A percentile compares a stretch with the other conserved stretches of the same genome.
Conservation (phyloP, 2,113 vertebrate species). For the Oryzias woworae region DNA sequence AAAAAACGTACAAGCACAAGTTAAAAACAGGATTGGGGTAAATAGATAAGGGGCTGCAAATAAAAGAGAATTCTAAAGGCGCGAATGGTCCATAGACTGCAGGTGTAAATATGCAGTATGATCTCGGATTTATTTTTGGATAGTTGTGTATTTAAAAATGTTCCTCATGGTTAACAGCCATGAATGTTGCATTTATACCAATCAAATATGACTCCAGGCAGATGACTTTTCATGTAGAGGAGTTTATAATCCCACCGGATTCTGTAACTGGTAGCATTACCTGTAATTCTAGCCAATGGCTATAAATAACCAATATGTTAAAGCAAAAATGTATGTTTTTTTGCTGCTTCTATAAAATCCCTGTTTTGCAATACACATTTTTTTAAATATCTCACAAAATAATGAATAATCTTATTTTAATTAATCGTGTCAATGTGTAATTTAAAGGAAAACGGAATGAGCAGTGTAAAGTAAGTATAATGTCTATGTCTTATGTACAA, state of each 20-base stretch:
- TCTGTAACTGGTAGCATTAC: slow-evolving; percentile 75
- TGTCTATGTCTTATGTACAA: too few species aligned
- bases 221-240: slow-evolving; percentile 68
- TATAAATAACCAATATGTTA: slow-evolving; percentile 66
- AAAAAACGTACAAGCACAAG: slow-evolving; percentile 63
- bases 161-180: slow-evolving; percentile 70
- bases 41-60: slow-evolving; percentile 68
- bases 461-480: too few species aligned
- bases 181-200: slow-evolving; percentile 78
- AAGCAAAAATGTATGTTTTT: too few species aligned
- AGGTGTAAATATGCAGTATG: slow-evolving; percentile 74
- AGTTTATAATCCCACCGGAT: slow-evolving; percentile 83
- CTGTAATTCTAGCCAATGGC: slow-evolving; percentile 69
- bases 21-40: slow-evolving; percentile 67
- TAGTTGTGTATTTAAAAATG: slow-evolving; percentile 53
- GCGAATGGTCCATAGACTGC: slow-evolving; percentile 56
- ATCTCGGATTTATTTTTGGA: slow-evolving; percentile 41
- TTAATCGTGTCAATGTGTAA: too few species aligned
- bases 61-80: too few species aligned
- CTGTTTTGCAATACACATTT: too few species aligned
- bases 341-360: too few species aligned
- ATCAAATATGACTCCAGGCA: slow-evolving; percentile 84
- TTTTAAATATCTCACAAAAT: too few species aligned
- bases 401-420: too few species aligned
- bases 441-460: too few species aligned